Conservation (phyloP, 2,888 invertebrate genomes). For the Aphodius granarius region DNA sequence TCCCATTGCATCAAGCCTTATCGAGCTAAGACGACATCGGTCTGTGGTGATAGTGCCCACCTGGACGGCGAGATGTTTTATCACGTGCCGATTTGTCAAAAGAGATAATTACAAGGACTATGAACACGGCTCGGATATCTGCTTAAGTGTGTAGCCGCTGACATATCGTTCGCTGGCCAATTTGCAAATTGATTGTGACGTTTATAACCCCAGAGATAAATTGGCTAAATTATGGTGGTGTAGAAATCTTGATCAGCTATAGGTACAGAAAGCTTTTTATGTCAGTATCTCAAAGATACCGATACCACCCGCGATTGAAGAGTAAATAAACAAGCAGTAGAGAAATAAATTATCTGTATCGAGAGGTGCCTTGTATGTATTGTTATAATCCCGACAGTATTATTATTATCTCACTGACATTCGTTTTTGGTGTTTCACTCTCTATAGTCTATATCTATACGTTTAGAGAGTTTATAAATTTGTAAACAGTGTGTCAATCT, state of each 20-base stretch:
- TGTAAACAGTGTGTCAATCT: no score
- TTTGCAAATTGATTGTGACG: neutral
- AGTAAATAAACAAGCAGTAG: no score
- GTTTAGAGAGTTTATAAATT: no score
- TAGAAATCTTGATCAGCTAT: neutral
- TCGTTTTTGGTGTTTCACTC: no score
- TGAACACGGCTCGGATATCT: neutral
- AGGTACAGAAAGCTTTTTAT: neutral
- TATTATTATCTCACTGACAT: no score
- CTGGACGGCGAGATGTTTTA: neutral
- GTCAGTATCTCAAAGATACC: neutral
- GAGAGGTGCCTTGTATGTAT: no score
- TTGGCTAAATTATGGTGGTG: neutral
- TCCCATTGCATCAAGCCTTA: constrained; percentile 18
- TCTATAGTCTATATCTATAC: no score
- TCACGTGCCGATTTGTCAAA: neutral
- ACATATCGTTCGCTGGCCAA: neutral
- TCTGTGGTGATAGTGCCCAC: neutral
- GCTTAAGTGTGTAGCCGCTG: neutral
- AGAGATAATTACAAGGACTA: neutral
- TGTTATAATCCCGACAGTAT: no score
- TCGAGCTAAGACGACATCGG: constrained; percentile 1
- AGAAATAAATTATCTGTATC: no score
- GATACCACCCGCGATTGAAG: no score
- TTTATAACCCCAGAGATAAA: neutral